Percentiles rank a stretch among this genome's conserved stretches.
Conservation (phyloP, 2,797 vertebrate genomes). For the Cyclopterus lumpus region DNA sequence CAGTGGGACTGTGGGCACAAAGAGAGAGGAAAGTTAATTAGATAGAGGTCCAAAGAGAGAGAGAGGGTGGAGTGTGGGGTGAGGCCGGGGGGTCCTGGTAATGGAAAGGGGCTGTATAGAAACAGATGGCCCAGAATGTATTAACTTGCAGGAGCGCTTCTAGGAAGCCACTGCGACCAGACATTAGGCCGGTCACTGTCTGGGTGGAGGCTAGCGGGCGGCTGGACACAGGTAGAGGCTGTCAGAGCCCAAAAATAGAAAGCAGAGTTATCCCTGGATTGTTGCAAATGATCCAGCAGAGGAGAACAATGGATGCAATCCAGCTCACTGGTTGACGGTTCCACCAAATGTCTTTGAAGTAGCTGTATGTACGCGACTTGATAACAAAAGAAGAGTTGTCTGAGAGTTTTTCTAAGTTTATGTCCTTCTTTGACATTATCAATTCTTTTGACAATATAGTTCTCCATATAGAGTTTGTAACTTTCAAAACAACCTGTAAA, state of each 20-base stretch:
- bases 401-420: conserved; percentile 2
- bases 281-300: conserved; percentile 80
- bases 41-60: conserved; percentile 73
- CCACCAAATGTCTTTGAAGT: conserved; percentile 56
- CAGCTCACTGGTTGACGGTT: conserved; percentile 56
- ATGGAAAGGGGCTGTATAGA: conserved; percentile 80
- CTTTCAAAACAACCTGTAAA: conserved; percentile 1
- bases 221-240: conserved; percentile 78
- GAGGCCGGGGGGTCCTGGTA: conserved; percentile 70
- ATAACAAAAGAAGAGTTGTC: conserved; percentile 25
- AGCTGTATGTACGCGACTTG: conserved; percentile 19
- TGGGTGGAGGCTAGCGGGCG: conserved; percentile 69
- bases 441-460: background rate
- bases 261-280: conserved; percentile 77
- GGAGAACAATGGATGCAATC: conserved; percentile 69
- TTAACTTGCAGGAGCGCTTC: conserved; percentile 84
- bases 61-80: conserved; percentile 49
- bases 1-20: conserved; percentile 73
- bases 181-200: conserved; percentile 82
- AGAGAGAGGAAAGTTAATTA: conserved; percentile 84
- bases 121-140: conserved; percentile 87
- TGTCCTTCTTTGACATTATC: background rate
- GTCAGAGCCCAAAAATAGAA: conserved; percentile 80
- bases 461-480: background rate
- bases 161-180: conserved; percentile 81